These are phyloP conservation scores for Priocnemis perturbator DNA, from an alignment of 2,888 invertebrate species.

Conservation along the genomic window DNA sequence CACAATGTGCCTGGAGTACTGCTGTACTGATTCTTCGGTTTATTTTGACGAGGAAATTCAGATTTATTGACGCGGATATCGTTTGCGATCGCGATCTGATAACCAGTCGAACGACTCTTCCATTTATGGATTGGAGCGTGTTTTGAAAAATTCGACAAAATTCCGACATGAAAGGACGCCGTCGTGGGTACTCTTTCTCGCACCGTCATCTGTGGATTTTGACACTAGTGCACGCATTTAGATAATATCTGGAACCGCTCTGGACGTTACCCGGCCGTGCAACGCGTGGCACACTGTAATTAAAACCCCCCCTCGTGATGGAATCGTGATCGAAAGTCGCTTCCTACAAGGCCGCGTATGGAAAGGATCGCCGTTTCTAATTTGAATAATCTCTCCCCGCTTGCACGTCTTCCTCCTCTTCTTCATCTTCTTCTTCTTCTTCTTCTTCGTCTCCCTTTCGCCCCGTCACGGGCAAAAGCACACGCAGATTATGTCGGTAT, in stretches of 20 bases:
- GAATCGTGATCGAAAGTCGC: conserved; percentile 24
- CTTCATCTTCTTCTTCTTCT: too few species aligned
- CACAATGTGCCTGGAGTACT: too few species aligned
- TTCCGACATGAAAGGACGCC: too few species aligned
- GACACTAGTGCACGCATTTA: conserved; percentile 13
- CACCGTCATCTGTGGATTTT: conserved; percentile 21
- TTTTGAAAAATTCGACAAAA: too few species aligned
- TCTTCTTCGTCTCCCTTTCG: background rate
- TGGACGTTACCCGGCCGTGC: conserved; percentile 12
- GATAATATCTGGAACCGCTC: conserved; percentile 30
- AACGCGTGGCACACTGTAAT: conserved; percentile 32
- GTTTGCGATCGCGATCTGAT: too few species aligned
- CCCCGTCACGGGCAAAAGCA: conserved; percentile 29
- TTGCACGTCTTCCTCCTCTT: too few species aligned
- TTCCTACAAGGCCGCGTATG: conserved; percentile 4
- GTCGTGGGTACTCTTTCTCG: too few species aligned
- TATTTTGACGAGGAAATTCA: too few species aligned
- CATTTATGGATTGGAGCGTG: too few species aligned
- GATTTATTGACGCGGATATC: too few species aligned
- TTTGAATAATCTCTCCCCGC: conserved; percentile 24
- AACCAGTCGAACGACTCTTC: too few species aligned
- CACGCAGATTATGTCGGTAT: conserved; percentile 28
- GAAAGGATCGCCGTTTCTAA: conserved; percentile 14
- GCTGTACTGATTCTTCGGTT: too few species aligned
- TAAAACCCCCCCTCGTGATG: conserved; percentile 25